Base-by-base conservation (phyloP, 2,888 invertebrate genomes). In the Cacoxenus indagator region DNA sequence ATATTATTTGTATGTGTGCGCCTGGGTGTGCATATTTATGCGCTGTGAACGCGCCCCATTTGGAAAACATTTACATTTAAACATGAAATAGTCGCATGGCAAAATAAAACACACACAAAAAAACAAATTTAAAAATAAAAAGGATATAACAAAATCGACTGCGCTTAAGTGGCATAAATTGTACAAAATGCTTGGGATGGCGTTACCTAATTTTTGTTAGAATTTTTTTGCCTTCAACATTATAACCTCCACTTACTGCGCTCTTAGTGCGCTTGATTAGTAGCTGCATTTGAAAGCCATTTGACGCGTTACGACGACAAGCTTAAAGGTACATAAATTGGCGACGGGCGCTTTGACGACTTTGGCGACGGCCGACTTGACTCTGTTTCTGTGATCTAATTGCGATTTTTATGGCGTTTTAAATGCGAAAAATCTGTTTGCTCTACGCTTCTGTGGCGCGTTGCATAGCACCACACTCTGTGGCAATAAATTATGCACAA, bases 331-430 rank as follows among this genome's bases (percentile, higher is more conserved):
- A 59, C 31, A 59, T 19, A 54, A 54, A 54, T 37, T 37, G 37
- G 14, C 37, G 37, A 37, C 37, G 6, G 1, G 11, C 48, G 46
- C 17, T 6, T 14, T 14, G 46, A 9, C 46, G 48, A 11, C 37
- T 31, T 31, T 37, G 37, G 37, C 37, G 37, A 37, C 37, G 2
- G 37, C 37, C 8, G 22, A 37, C 51, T 51, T 51, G 51, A 29
- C 19, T 29, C 17, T 29, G 31, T 22, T 64, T 46, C 31, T 43
- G 59, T 31, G 59, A 59, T 59, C 59, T 45, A 62, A 62, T 62
- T 62, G 61, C 61, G 43, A 62, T 62, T 62, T 59, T 45, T 62
- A 62, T 43, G 24, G 61, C 45, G 26, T 43, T 62, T 62, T 62
- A 43, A 62, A 62, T 62, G 61, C 61, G 26, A 62, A 62, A 45